Percentiles rank a stretch among this genome's conserved stretches.
Evolutionary conservation across 1,140 invertebrate species (phyloP).

Genomic region (Artemia franciscana): DNA sequence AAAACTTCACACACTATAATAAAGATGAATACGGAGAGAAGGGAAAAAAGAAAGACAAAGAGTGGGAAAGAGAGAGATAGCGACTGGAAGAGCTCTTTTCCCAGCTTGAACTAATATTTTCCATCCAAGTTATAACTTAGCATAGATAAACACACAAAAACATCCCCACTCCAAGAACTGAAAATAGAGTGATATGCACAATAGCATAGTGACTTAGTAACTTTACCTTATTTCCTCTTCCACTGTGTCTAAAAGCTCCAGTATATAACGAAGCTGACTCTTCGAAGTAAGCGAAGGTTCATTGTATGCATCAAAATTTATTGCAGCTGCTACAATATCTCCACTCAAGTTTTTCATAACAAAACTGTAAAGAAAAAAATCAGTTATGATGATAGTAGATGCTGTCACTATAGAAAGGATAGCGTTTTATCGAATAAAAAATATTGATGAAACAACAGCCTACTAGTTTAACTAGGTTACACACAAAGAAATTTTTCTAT

Average conservation of each 20-base stretch:
- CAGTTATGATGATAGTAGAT: not conserved
- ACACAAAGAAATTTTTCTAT: not conserved
- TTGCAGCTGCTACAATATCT: constrained; percentile 31
- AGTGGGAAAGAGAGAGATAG: no score
- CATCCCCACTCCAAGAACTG: no score
- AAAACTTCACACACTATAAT: no score
- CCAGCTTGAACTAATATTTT: no score
- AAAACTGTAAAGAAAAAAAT: constrained; percentile 27
- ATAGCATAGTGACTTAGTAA: no score
- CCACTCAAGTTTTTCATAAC: constrained; percentile 24
- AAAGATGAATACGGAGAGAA: no score
- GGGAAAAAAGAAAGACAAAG: no score
- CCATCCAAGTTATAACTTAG: no score
- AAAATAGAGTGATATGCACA: no score
- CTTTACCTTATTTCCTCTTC: constrained; percentile 42
- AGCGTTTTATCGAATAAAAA: not conserved
- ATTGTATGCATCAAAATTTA: constrained; percentile 44
- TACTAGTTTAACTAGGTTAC: not conserved
- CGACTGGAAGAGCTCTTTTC: no score
- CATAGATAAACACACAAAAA: no score
- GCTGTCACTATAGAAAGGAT: not conserved
- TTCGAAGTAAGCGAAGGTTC: constrained; percentile 38
- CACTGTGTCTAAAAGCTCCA: constrained; percentile 49
- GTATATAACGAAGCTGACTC: constrained; percentile 39
- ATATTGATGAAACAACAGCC: not conserved